Base-by-base conservation (phyloP, 2,888 invertebrate species). In the Drosophila nr. perissopoda region DNA sequence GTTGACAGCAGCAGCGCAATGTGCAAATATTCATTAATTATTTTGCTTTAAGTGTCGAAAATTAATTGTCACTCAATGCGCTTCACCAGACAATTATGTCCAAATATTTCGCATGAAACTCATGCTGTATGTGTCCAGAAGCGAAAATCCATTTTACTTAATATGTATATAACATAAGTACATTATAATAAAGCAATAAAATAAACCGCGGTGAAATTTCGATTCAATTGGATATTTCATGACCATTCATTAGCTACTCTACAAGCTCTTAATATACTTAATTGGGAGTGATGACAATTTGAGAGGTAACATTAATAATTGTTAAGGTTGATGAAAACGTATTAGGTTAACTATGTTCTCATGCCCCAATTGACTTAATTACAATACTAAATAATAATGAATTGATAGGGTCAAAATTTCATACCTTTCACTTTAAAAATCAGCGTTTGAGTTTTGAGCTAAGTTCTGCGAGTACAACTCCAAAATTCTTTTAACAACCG, bases 1-100 rank as follows among this genome's bases (percentile, higher is more conserved):
- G 53, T 64, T 71, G 81, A 70, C 71, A 70, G 71, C 70, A 68
- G 71, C 49, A 36, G 21, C 25, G 67, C 59, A 69, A 33, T 57
- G 52, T 51, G 29, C 48, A 64, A 74, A 61, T 64, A 65, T 59
- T 80, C 62, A 78, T 79, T 77, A 80, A 78, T 85, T 80, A 77
- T 81, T 67, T 74, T 60, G 59, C 49, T 70, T 63, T 25, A 61
- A 80, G 38, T 67, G 59, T 46, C 52, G 59, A 65, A 57, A 52
- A 59, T 73, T 46, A 70, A 70, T 62, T 49, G 66, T 27, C 61
- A 66, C 51, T 56, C 63, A 82, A 70, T 71, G 59, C 56, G 62
- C 6, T 29, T 16, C 64, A 33, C 64, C 60, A 68, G 66, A 71
- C 77, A 73, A 74, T 80, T 63, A 77, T 74, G 65, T 68, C 74